A percentile compares a stretch with the other conserved stretches of the same genome.
Evolutionary conservation across 1,140 invertebrate genomes (phyloP).

Genomic region (Stegodyphus mimosarum): DNA sequence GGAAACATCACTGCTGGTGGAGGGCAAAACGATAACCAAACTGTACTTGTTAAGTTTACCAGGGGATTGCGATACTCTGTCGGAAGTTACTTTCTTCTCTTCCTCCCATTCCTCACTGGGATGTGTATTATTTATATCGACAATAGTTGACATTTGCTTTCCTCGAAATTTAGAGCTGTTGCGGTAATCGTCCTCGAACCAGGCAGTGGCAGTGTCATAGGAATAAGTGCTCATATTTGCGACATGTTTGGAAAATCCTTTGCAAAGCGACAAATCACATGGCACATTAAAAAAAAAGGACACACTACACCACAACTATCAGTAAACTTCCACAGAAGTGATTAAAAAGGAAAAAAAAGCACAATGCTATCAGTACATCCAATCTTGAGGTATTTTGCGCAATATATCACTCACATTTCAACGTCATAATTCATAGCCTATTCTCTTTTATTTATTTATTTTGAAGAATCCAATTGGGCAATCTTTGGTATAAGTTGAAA

Average conservation of each 20-base stretch:
- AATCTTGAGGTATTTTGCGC: neutral
- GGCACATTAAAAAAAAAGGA: neutral
- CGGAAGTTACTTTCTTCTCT: too few relatives aligned
- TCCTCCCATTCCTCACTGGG: neutral
- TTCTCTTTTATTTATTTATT: neutral
- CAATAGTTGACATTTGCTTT: conserved; percentile 11
- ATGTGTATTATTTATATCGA: neutral
- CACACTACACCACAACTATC: neutral
- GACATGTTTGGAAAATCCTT: neutral
- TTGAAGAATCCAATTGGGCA: neutral
- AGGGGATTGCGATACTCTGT: neutral
- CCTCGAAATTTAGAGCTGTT: conserved; percentile 35
- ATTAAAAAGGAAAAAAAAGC: neutral
- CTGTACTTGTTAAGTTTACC: conserved; percentile 44
- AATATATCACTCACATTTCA: neutral
- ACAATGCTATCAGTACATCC: neutral
- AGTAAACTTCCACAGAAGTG: neutral
- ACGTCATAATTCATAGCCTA: neutral
- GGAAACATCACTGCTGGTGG: neutral
- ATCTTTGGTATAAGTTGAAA: neutral
- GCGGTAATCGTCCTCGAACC: conserved; percentile 52
- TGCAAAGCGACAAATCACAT: neutral
- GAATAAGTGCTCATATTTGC: conserved; percentile 28
- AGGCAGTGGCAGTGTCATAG: conserved; percentile 17
- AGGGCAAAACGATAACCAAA: conserved; percentile 41